These are phyloP conservation scores for Magallana angulata DNA, from an alignment of 1,140 invertebrate genomes.

Conservation along the genomic window DNA sequence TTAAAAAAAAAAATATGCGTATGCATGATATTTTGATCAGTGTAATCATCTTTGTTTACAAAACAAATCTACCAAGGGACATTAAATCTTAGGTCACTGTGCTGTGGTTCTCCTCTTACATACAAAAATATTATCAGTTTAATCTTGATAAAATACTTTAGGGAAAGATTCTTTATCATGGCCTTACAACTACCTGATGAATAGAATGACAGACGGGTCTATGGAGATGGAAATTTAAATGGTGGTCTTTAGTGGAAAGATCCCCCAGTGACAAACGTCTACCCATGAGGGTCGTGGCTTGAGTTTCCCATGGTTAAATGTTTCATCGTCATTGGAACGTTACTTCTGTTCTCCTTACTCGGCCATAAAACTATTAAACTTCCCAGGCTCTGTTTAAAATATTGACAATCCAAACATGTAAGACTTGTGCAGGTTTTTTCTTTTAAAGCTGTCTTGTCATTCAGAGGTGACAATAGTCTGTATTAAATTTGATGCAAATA, in stretches of 20 bases:
- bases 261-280: neutral
- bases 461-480: no score
- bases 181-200: neutral
- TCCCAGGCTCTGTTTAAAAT: neutral
- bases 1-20: no score
- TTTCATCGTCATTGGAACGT: neutral
- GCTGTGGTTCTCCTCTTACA: no score
- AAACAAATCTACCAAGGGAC: no score
- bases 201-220: neutral
- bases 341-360: neutral
- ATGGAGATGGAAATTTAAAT: constrained; percentile 2
- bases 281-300: neutral
- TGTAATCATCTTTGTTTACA: no score
- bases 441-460: no score
- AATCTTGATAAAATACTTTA: neutral
- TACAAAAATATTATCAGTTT: no score
- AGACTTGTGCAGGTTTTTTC: no score
- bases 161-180: neutral
- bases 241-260: neutral
- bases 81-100: no score
- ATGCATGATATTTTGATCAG: no score
- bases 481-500: no score
- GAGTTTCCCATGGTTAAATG: constrained; percentile 12
- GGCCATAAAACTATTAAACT: neutral
- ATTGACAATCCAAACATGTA: neutral